These are phyloP conservation scores for Drosophila oshimai DNA, from an alignment of 1,140 invertebrate species.

Conservation along the genomic window DNA sequence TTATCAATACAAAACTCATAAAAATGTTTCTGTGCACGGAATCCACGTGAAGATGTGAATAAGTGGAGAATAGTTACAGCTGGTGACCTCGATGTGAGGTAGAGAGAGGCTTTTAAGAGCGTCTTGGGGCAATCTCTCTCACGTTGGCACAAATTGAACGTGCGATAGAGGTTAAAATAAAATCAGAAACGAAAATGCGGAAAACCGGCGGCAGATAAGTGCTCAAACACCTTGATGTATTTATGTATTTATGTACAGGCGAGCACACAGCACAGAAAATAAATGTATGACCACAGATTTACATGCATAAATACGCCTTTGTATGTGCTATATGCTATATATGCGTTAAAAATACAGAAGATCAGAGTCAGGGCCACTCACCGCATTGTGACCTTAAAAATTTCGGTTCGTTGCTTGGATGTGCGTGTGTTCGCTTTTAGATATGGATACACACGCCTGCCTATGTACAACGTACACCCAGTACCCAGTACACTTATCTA, in stretches of 20 bases:
- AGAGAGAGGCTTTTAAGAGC: slow-evolving; percentile 14
- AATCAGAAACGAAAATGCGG: slow-evolving; percentile 36
- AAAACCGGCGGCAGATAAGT: slow-evolving; percentile 25
- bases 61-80: slow-evolving; percentile 14
- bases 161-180: slow-evolving; percentile 15
- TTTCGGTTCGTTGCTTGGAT: slow-evolving; percentile 32
- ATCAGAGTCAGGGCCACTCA: slow-evolving; percentile 73
- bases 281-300: slow-evolving; percentile 51
- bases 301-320: slow-evolving; percentile 46
- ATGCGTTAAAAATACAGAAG: slow-evolving; percentile 66
- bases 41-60: background rate
- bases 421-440: slow-evolving; percentile 2
- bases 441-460: slow-evolving; percentile 19
- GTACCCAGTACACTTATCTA: slow-evolving; percentile 1
- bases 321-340: slow-evolving; percentile 18
- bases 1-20: background rate
- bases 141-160: slow-evolving; percentile 6
- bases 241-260: slow-evolving; percentile 5
- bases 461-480: slow-evolving; percentile 16
- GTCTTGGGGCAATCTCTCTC: slow-evolving; percentile 2
- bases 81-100: slow-evolving; percentile 16
- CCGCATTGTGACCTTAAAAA: slow-evolving; percentile 65
- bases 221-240: slow-evolving; percentile 29
- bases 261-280: slow-evolving; percentile 6
- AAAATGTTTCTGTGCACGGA: slow-evolving; percentile 1